These are phyloP conservation scores for Syngnathoides biaculeatus DNA, from an alignment of 2,113 vertebrate species.

Conservation along the genomic window DNA sequence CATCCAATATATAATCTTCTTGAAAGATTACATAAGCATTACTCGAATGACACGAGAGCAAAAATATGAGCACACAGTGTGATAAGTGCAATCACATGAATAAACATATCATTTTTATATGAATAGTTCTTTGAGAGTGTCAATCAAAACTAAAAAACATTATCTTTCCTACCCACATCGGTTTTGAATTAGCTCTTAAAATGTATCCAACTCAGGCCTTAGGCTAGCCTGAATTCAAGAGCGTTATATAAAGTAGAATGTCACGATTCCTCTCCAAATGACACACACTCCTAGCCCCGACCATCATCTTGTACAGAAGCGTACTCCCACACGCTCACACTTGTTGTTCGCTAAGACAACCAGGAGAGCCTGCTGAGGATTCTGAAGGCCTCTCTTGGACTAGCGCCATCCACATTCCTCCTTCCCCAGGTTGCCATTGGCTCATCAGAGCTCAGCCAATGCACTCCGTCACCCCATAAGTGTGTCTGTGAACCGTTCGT, in stretches of 20 bases:
- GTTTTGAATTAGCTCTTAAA: background rate
- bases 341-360: constrained; percentile 74
- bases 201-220: background rate
- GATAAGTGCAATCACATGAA: background rate
- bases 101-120: background rate
- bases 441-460: constrained; percentile 76
- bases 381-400: constrained; percentile 72
- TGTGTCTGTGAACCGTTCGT: constrained; percentile 34
- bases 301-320: constrained; percentile 42
- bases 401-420: constrained; percentile 71
- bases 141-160: background rate
- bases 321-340: constrained; percentile 54
- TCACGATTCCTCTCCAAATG: constrained; percentile 30
- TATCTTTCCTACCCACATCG: background rate
- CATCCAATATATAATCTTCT: too few relatives aligned
- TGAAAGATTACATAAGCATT: too few relatives aligned
- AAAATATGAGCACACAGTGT: background rate
- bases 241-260: background rate
- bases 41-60: too few relatives aligned
- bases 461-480: constrained; percentile 75
- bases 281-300: constrained; percentile 34
- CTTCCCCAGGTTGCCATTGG: constrained; percentile 75
- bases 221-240: background rate
- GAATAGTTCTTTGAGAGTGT: background rate
- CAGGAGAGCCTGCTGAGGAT: constrained; percentile 65